A percentile compares a stretch with the other conserved stretches of the same genome.
Conservation (phyloP, 2,797 vertebrate genomes). For the Diglossa cyanea region DNA sequence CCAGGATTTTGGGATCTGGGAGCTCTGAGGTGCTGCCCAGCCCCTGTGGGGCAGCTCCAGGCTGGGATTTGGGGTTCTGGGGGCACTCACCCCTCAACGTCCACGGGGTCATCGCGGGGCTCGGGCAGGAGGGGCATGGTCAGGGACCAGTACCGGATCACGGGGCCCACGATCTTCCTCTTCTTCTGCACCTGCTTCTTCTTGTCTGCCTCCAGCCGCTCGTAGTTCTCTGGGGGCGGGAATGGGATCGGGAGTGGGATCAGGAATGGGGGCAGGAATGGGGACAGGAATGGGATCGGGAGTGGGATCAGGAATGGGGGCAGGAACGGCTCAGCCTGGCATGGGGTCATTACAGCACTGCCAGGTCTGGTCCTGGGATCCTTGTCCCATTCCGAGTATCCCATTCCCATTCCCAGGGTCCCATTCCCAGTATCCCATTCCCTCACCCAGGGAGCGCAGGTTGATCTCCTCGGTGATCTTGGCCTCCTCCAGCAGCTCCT, state of each 20-base stretch:
- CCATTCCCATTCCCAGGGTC: not conserved
- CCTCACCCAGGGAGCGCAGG: not conserved
- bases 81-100: constrained; percentile 82
- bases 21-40: not conserved
- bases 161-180: constrained; percentile 86
- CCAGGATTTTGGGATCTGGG: accelerated
- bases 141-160: constrained; percentile 90
- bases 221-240: constrained; percentile 85
- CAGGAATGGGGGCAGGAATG: no score
- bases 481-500: no score
- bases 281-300: accelerated
- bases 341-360: accelerated
- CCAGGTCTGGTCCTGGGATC: not conserved
- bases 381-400: not conserved
- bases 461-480: not conserved
- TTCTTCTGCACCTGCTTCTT: constrained; percentile 97
- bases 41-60: not conserved
- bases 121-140: constrained; percentile 90
- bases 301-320: not conserved
- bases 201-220: constrained; percentile 93
- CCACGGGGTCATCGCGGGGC: constrained; percentile 91
- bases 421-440: not conserved
- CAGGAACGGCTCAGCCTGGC: accelerated
- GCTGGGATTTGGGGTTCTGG: accelerated
- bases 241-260: no score